Percentiles rank a stretch among this genome's conserved stretches.
These are phyloP conservation scores for Clavelina lepadiformis DNA, from an alignment of 23 tunicate genomes.

Conservation along the genomic window DNA sequence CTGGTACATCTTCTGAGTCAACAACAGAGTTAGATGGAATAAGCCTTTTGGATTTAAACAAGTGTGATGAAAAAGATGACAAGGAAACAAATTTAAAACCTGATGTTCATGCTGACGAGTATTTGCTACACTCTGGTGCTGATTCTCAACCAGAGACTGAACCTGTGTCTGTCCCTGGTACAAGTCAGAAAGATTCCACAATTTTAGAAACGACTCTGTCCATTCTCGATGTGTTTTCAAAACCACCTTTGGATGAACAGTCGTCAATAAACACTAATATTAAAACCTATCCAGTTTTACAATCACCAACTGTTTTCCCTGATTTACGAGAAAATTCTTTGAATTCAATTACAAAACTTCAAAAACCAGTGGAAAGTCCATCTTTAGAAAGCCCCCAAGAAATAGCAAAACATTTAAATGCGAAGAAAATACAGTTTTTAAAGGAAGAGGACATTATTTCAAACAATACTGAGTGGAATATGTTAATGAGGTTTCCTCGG, in stretches of 20 bases:
- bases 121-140: too few relatives aligned
- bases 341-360: slow-evolving; percentile 22
- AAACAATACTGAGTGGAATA: slow-evolving; percentile 40
- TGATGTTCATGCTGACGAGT: too few relatives aligned
- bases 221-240: slow-evolving; percentile 22
- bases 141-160: too few relatives aligned
- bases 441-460: slow-evolving; percentile 15
- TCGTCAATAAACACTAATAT: slow-evolving; percentile 7
- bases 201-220: slow-evolving; percentile 43
- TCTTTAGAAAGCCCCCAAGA: slow-evolving; percentile 29
- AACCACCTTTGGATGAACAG: slow-evolving; percentile 3
- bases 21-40: too few relatives aligned
- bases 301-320: slow-evolving; percentile 5
- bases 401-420: background rate
- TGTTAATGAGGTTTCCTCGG: slow-evolving; percentile 85
- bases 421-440: background rate
- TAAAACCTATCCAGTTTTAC: slow-evolving; percentile 17
- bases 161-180: too few relatives aligned
- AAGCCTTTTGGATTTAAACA: too few relatives aligned
- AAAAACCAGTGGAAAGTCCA: slow-evolving; percentile 16
- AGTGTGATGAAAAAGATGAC: too few relatives aligned
- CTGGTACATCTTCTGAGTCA: too few relatives aligned
- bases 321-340: slow-evolving; percentile 21
- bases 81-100: too few relatives aligned
- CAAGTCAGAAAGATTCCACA: slow-evolving; percentile 22